A percentile compares a stretch with the other conserved stretches of the same genome.
Conservation (phyloP, 1,140 invertebrate genomes). For the Caligus rogercresseyi region DNA sequence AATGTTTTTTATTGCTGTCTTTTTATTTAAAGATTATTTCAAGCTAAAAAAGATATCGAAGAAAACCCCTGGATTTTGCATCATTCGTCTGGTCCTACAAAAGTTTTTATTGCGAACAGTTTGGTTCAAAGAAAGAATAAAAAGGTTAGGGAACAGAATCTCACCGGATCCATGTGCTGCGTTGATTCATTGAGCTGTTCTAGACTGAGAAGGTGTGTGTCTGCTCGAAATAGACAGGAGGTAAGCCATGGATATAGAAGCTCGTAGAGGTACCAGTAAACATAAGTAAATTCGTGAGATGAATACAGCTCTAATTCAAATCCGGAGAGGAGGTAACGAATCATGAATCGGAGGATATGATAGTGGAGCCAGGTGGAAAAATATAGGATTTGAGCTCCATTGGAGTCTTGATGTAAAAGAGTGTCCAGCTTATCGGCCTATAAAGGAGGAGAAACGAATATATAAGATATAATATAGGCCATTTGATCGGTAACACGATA, state of each 20-base stretch:
- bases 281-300: constrained; percentile 87
- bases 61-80: no score
- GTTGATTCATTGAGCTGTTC: constrained; percentile 39
- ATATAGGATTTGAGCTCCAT: neutral
- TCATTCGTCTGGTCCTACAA: no score
- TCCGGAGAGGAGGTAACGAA: constrained; percentile 77
- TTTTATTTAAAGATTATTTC: constrained; percentile 26
- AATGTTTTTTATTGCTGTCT: constrained; percentile 35
- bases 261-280: constrained; percentile 88
- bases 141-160: constrained; percentile 21
- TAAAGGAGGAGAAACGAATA: constrained; percentile 20
- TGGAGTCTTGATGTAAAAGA: constrained; percentile 58
- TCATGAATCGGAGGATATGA: constrained; percentile 87
- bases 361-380: constrained; percentile 91
- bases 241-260: constrained; percentile 83
- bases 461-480: neutral
- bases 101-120: neutral
- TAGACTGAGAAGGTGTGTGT: constrained; percentile 58
- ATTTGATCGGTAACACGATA: no score
- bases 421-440: constrained; percentile 80
- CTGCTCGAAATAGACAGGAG: constrained; percentile 70
- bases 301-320: constrained; percentile 90
- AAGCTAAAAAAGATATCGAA: constrained; percentile 25
- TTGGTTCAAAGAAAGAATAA: neutral
- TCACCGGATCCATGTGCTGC: constrained; percentile 24